phyloP scores from a whole-genome alignment of 2,888 invertebrate genomes.

The Dasypogon diadema region DNA sequence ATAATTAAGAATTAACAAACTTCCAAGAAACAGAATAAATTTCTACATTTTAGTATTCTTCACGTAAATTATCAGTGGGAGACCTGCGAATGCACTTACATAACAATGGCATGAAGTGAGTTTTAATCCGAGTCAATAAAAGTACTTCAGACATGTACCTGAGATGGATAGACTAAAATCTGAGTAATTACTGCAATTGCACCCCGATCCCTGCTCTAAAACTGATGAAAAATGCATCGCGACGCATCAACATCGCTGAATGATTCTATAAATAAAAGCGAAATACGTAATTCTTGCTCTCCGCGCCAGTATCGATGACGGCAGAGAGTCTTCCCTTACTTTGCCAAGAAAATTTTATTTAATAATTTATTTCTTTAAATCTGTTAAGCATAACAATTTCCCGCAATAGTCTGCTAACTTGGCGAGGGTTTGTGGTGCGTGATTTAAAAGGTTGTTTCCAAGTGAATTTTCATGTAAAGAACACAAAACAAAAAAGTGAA shows the following conservation, averaged over 20 bases:
- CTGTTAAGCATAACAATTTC: slow-evolving; percentile 28
- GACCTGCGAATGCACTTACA: too few relatives aligned
- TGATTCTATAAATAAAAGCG: not conserved
- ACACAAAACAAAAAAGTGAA: not conserved
- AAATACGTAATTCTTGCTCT: slow-evolving; percentile 32
- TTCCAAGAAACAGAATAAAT: too few relatives aligned
- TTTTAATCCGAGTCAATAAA: too few relatives aligned
- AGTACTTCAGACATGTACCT: too few relatives aligned
- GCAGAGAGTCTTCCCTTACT: slow-evolving; percentile 23
- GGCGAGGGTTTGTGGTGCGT: not conserved
- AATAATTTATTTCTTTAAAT: slow-evolving; percentile 45
- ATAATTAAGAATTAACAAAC: too few relatives aligned
- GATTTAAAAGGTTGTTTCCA: not conserved
- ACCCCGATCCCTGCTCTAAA: too few relatives aligned
- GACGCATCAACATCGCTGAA: not conserved
- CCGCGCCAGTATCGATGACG: slow-evolving; percentile 17
- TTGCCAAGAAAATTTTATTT: slow-evolving; percentile 42
- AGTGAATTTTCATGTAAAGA: not conserved
- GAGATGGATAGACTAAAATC: too few relatives aligned
- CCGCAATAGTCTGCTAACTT: not conserved
- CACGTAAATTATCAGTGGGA: too few relatives aligned
- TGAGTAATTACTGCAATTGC: too few relatives aligned
- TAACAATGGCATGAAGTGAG: too few relatives aligned
- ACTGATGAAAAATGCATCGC: not conserved
- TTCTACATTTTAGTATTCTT: too few relatives aligned